Conservation (phyloP, 2,113 vertebrate species). For the Melierax canorus region DNA sequence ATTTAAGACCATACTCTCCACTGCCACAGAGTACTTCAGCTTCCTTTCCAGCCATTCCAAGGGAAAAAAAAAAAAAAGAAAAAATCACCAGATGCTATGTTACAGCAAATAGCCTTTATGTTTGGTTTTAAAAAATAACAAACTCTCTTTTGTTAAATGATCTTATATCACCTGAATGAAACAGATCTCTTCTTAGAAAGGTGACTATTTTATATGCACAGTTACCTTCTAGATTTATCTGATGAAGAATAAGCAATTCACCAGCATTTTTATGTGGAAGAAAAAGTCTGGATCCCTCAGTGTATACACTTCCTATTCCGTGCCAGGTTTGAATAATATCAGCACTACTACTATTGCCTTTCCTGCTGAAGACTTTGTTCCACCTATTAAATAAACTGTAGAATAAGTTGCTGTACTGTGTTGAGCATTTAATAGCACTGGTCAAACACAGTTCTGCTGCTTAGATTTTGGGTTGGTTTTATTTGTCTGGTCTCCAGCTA, state of each 20-base stretch:
- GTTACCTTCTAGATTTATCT: background rate
- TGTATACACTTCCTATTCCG: background rate
- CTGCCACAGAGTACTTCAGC: background rate
- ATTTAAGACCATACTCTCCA: background rate
- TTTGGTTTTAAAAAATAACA: background rate
- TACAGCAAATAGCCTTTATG: background rate
- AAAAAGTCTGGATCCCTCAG: background rate
- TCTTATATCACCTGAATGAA: background rate
- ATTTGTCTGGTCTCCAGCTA: background rate
- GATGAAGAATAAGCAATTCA: background rate
- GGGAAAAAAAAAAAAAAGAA: background rate
- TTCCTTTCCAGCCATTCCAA: background rate
- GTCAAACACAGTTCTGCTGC: background rate
- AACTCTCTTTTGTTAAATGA: background rate
- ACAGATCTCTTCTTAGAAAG: background rate
- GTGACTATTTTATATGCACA: background rate
- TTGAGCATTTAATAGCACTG: background rate
- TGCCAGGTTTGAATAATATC: background rate
- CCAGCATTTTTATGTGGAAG: background rate
- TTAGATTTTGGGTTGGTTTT: background rate
- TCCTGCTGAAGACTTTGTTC: background rate
- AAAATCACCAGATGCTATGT: background rate
- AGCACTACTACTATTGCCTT: background rate
- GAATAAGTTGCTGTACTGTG: background rate
- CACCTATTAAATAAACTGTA: background rate